Evolutionary conservation across 1,140 invertebrate genomes (phyloP), one percentile per base, ranked within the genome.

Genomic region (Drosophila tani): DNA sequence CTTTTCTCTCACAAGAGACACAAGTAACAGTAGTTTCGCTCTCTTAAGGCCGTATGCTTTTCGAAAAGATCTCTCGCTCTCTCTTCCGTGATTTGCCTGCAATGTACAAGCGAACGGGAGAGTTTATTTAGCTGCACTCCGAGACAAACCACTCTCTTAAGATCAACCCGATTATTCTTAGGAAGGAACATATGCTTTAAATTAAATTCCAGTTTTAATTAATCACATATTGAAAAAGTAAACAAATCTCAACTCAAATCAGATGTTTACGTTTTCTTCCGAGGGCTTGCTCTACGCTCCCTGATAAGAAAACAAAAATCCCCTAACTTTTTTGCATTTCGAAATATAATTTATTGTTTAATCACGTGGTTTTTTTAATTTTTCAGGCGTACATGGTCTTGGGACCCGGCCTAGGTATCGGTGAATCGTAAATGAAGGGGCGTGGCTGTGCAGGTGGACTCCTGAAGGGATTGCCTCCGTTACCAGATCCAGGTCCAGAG

Each of bases 301-400:
- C 45, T 21, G 47, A 74, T 59, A 71, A 51, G 47, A 46, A 46
- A 19, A 56, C 17, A n/a, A 53, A 17, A 51, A 14, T 15, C 3
- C 40, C 5, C 43, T 5, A 46, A 11, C 19, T n/a, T 4, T 38
- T 38, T 3, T 11, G 15, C 2, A 12, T 29, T 27, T 55, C 35
- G 17, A 21, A 40, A 29, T 21, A 53, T 35, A 55, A 11, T 73
- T 62, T 71, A 50, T 50, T 50, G 8, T 64, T 59, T 7, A 45
- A 49, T 47, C 35, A 43, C 19, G n/a, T 46, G 49, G 38, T 29
- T 63, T 4, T 40, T 14, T 58, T 3, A 35, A 14, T n/a, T 15
- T 38, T 50, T 79, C n/a, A 88, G 27, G 84, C 85, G 64, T 90
- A 88, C 78, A 71, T 88, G 0, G 81, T 90, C 11, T 50, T 46